phyloP scores from a whole-genome alignment of 2,888 invertebrate genomes.

The Physocephala rufipes region DNA sequence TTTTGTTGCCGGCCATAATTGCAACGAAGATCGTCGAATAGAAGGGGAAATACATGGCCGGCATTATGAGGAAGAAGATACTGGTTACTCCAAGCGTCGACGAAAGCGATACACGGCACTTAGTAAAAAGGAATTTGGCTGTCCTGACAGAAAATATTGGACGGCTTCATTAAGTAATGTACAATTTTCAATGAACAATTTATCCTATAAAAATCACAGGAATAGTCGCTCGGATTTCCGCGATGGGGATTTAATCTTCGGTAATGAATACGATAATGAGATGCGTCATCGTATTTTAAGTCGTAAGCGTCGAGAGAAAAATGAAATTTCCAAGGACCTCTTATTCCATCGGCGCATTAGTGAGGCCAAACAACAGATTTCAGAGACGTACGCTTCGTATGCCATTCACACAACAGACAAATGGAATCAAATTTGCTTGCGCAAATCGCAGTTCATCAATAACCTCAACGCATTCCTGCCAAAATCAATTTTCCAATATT shows the following conservation, averaged over 20 bases:
- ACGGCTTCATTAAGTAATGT: no score
- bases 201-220: slow-evolving; percentile 50
- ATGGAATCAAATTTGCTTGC: slow-evolving; percentile 83
- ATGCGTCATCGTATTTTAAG: slow-evolving; percentile 67
- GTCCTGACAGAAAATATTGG: slow-evolving; percentile 58
- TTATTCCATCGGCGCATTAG: slow-evolving; percentile 71
- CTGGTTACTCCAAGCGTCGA: slow-evolving; percentile 69
- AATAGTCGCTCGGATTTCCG: slow-evolving; percentile 60
- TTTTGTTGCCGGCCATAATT: slow-evolving; percentile 77
- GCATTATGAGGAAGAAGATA: slow-evolving; percentile 71
- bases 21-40: slow-evolving; percentile 73
- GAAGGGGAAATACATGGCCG: slow-evolving; percentile 67
- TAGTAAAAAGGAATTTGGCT: slow-evolving; percentile 49
- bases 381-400: slow-evolving; percentile 86
- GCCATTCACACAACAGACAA: slow-evolving; percentile 84
- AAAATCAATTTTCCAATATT: slow-evolving; percentile 76
- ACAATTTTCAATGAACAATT: slow-evolving; percentile 49
- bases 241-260: slow-evolving; percentile 69
- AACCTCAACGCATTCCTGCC: slow-evolving; percentile 82
- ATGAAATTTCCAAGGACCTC: slow-evolving; percentile 64
- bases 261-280: slow-evolving; percentile 68
- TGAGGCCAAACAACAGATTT: slow-evolving; percentile 85
- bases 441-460: slow-evolving; percentile 81
- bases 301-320: slow-evolving; percentile 67
- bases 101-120: slow-evolving; percentile 51